A percentile compares a stretch with the other conserved stretches of the same genome.
These are phyloP conservation scores for Seira ritae DNA, from an alignment of 2,888 invertebrate species.

Conservation along the genomic window DNA sequence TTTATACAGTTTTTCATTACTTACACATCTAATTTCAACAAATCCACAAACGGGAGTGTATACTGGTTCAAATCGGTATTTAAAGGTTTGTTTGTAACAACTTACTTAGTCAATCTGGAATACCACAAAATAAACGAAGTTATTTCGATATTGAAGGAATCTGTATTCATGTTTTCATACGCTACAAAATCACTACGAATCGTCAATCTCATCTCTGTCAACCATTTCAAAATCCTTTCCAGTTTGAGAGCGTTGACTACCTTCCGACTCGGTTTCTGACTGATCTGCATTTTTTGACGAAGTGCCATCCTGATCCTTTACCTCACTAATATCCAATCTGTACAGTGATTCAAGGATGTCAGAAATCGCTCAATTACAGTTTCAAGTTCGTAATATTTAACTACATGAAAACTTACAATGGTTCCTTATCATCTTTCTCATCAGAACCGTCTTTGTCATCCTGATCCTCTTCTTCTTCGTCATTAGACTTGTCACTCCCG, in stretches of 20 bases:
- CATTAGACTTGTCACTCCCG: constrained; percentile 77
- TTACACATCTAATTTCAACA: neutral
- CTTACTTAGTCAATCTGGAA: constrained; percentile 43
- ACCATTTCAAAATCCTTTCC: constrained; percentile 93
- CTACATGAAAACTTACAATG: constrained; percentile 39
- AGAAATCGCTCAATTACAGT: neutral
- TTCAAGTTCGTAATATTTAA: too few species aligned
- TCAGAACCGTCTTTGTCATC: constrained; percentile 73
- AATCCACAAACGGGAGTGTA: neutral
- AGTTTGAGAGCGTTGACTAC: constrained; percentile 86
- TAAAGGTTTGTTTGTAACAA: neutral
- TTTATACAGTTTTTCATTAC: neutral
- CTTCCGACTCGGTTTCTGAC: constrained; percentile 88
- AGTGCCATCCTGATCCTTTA: constrained; percentile 33
- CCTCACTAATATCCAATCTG: constrained; percentile 22
- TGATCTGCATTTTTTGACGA: constrained; percentile 75
- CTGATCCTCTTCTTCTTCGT: constrained; percentile 80
- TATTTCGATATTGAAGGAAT: constrained; percentile 19
- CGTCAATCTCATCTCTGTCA: constrained; percentile 78
- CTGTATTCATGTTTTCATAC: constrained; percentile 1
- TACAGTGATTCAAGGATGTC: neutral
- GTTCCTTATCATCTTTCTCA: constrained; percentile 49
- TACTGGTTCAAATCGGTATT: constrained; percentile 14
- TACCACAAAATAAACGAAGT: constrained; percentile 47
- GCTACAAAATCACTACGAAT: constrained; percentile 68